These are phyloP conservation scores for Trididemnum miniatum DNA, from an alignment of 23 tunicate genomes.

Conservation along the genomic window DNA sequence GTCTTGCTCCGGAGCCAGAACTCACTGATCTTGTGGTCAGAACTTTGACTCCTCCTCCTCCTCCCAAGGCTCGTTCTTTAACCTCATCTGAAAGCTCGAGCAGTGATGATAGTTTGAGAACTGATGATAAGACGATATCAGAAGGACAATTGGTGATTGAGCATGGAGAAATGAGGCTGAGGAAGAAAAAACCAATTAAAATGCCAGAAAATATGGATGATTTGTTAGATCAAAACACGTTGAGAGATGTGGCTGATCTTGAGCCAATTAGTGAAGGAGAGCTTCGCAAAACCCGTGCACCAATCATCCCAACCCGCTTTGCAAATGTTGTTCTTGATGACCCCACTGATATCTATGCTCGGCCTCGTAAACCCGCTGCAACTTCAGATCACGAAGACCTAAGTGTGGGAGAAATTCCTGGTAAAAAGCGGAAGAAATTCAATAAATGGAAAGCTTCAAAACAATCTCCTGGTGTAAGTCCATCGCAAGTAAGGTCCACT, in stretches of 20 bases:
- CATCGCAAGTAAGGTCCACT: not conserved
- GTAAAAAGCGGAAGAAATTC: slow-evolving; percentile 9
- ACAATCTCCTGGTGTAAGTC: not conserved
- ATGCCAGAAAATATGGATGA: slow-evolving; percentile 30
- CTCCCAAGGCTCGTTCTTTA: not conserved
- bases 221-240: slow-evolving; percentile 25
- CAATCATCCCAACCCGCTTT: slow-evolving; percentile 20
- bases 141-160: slow-evolving; percentile 88
- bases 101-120: not conserved
- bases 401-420: slow-evolving; percentile 37
- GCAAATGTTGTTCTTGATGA: slow-evolving; percentile 23
- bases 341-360: slow-evolving; percentile 53
- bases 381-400: slow-evolving; percentile 17
- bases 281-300: slow-evolving; percentile 32
- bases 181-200: slow-evolving; percentile 21
- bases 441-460: slow-evolving; percentile 20
- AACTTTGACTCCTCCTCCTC: slow-evolving; percentile 47
- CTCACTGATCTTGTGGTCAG: slow-evolving; percentile 60
- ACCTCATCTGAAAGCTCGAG: not conserved
- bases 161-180: slow-evolving; percentile 82
- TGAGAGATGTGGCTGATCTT: slow-evolving; percentile 39
- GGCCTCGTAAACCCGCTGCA: slow-evolving; percentile 55
- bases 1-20: slow-evolving; percentile 23
- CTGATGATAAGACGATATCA: slow-evolving; percentile 71
- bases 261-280: slow-evolving; percentile 86